These are phyloP conservation scores for Lytechinus pictus DNA, from an alignment of 35 echinoderm and acorn worm genomes.

Conservation along the genomic window DNA sequence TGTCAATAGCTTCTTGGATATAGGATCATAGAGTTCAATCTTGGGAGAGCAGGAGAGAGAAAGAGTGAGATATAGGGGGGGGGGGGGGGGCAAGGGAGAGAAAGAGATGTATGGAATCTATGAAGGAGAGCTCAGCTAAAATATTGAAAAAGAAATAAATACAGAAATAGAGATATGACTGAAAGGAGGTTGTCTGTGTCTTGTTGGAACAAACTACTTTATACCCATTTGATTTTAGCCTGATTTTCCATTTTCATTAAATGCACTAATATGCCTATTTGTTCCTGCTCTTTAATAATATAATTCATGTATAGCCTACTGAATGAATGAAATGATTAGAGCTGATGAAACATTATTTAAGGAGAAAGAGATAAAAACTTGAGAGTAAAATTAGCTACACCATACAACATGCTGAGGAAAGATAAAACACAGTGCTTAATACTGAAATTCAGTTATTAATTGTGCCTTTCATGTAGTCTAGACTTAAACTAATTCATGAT, in stretches of 20 bases:
- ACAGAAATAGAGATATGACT: no score
- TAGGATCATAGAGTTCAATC: neutral
- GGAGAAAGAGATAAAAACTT: neutral
- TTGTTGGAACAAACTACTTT: neutral
- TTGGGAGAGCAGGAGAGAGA: neutral
- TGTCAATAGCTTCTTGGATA: conserved; percentile 3
- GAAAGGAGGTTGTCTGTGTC: neutral
- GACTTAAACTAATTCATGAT: neutral
- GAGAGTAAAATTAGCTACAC: no score
- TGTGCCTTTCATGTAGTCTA: no score
- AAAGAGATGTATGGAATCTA: no score
- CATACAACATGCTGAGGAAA: no score
- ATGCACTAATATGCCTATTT: neutral
- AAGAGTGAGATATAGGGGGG: neutral
- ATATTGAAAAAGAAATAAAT: no score
- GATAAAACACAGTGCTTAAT: no score
- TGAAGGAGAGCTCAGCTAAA: no score
- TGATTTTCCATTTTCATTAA: neutral
- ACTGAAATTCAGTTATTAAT: no score
- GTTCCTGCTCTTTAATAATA: neutral
- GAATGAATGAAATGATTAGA: neutral
- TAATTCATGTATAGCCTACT: neutral
- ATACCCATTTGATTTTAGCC: neutral
- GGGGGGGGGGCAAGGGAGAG: neutral
- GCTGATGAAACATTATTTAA: neutral